phyloP scores from a whole-genome alignment of 2,888 invertebrate genomes.

The Agonum fuliginosum region DNA sequence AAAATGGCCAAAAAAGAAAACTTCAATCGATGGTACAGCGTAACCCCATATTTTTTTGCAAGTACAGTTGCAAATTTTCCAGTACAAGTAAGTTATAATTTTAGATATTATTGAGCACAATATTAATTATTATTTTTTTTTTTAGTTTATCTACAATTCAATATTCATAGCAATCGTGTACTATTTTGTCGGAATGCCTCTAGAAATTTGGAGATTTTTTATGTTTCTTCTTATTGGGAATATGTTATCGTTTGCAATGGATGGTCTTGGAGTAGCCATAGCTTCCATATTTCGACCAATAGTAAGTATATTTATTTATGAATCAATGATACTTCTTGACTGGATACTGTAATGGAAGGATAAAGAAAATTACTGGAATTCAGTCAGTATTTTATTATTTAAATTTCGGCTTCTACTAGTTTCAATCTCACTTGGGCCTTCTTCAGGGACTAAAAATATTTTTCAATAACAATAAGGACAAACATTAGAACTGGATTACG shows the following conservation, averaged over 20 bases:
- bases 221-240: constrained; percentile 81
- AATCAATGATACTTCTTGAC: too few species aligned
- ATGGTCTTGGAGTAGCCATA: constrained; percentile 86
- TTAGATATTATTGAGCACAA: too few species aligned
- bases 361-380: too few species aligned
- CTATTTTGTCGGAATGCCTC: constrained; percentile 82
- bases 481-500: too few species aligned
- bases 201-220: constrained; percentile 78
- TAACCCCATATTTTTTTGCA: constrained; percentile 84
- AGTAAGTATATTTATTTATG: constrained; percentile 72
- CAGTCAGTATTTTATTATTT: too few species aligned
- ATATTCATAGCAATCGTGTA: constrained; percentile 72
- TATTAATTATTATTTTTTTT: constrained; percentile 4
- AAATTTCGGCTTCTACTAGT: too few species aligned
- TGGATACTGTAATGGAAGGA: too few species aligned
- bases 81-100: constrained; percentile 77
- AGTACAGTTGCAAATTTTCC: constrained; percentile 80
- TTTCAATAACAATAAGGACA: too few species aligned
- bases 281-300: constrained; percentile 81
- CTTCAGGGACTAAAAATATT: too few species aligned
- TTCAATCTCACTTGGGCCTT: too few species aligned
- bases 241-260: constrained; percentile 83
- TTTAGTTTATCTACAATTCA: constrained; percentile 20
- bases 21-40: constrained; percentile 85
- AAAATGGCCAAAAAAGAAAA: constrained; percentile 83